Conservation (phyloP, 2,888 invertebrate genomes). For the Galerucella calmariensis region DNA sequence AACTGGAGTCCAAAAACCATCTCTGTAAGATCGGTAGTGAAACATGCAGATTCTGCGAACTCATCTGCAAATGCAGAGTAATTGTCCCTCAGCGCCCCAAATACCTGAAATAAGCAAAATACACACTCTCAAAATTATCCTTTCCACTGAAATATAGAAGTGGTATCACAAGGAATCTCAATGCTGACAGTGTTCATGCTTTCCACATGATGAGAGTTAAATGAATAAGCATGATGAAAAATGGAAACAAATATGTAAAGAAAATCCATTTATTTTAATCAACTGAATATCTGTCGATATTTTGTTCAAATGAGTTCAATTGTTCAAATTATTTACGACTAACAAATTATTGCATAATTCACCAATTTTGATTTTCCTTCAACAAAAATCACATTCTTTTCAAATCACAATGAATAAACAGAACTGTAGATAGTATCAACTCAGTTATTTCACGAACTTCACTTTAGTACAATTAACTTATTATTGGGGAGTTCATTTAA, state of each 20-base stretch:
- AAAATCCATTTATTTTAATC: background rate
- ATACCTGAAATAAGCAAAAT: no score
- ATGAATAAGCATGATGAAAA: background rate
- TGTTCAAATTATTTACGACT: constrained; percentile 16
- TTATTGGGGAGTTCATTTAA: background rate
- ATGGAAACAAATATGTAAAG: background rate
- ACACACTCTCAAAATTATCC: no score
- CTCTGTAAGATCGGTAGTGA: no score
- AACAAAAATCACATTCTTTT: constrained; percentile 39
- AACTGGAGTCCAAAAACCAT: no score
- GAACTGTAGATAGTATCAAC: background rate
- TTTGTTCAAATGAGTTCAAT: constrained; percentile 15
- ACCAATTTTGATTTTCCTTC: constrained; percentile 19
- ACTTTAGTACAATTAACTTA: constrained; percentile 9
- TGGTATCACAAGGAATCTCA: no score
- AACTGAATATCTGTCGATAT: background rate
- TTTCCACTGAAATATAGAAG: no score
- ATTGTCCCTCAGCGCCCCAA: no score
- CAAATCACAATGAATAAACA: constrained; percentile 35
- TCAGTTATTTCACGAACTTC: constrained; percentile 8
- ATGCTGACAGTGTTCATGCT: no score
- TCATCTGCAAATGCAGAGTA: no score
- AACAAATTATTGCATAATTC: constrained; percentile 24
- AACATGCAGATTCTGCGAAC: no score
- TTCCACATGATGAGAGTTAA: no score